phyloP scores from a whole-genome alignment of 2,888 invertebrate species.

The Xanthorhoe spadicearia region DNA sequence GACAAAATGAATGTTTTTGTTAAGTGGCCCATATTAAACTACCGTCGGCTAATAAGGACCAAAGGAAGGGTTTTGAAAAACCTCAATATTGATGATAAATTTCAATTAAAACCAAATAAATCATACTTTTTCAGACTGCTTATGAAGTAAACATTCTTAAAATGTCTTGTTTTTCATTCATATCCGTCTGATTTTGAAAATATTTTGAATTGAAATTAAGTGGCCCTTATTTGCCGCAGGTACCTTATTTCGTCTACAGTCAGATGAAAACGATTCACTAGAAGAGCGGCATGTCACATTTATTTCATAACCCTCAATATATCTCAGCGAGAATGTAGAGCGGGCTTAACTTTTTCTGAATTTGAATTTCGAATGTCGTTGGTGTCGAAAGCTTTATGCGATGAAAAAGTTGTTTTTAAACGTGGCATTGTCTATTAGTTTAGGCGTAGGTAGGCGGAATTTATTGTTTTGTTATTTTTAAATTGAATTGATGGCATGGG shows the following conservation, averaged over 20 bases:
- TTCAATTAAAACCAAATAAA: no score
- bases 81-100: no score
- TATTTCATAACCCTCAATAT: not conserved
- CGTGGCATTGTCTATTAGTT: constrained; percentile 60
- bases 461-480: constrained; percentile 34
- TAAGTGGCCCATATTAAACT: no score
- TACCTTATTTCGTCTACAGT: not conserved
- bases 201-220: no score
- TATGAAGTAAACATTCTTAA: no score
- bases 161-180: no score
- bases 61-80: no score
- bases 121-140: no score
- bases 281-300: not conserved
- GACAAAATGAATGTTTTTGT: no score
- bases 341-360: constrained; percentile 42
- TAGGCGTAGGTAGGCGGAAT: constrained; percentile 28
- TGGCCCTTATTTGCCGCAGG: no score
- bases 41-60: no score
- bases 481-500: constrained; percentile 12
- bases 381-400: constrained; percentile 81
- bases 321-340: not conserved
- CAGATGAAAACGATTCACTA: not conserved
- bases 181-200: no score
- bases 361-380: constrained; percentile 71
- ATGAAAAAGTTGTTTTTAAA: constrained; percentile 72